These are phyloP conservation scores for Cynopterus brachyotis DNA, from an alignment of 2,113 vertebrate species.

Conservation along the genomic window DNA sequence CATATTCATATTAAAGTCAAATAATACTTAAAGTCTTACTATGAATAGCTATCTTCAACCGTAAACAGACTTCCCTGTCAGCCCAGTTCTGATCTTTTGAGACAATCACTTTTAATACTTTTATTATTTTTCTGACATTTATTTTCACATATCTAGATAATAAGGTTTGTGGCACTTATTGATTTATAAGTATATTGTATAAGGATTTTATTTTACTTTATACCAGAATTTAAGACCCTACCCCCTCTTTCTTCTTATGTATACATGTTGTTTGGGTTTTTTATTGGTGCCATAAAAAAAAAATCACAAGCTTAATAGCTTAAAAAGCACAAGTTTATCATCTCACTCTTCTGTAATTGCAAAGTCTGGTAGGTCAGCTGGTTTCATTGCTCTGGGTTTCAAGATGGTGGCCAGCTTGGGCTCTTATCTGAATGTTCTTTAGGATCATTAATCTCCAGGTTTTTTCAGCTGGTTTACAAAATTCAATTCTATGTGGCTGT, in stretches of 20 bases:
- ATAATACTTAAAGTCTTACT: not conserved
- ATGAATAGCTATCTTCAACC: not conserved
- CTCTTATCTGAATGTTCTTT: not conserved
- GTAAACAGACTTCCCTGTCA: not conserved
- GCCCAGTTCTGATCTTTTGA: not conserved
- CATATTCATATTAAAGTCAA: not conserved
- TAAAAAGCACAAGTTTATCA: not conserved
- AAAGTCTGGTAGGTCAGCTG: not conserved
- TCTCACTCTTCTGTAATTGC: not conserved
- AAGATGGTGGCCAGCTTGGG: not conserved
- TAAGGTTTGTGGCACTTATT: not conserved
- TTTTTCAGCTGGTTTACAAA: not conserved
- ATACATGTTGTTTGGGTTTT: not conserved
- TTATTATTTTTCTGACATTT: not conserved
- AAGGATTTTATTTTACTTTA: conserved; percentile 3
- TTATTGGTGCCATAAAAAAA: not conserved
- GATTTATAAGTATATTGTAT: not conserved
- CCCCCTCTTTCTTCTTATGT: not conserved
- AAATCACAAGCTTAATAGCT: not conserved
- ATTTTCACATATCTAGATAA: not conserved
- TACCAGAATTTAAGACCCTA: not conserved
- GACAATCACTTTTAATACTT: not conserved
- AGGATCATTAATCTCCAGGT: not conserved
- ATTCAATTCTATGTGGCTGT: not conserved
- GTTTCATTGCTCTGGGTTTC: not conserved